These are phyloP conservation scores for Delichon dasypus DNA, from an alignment of 2,797 vertebrate genomes.

Conservation along the genomic window DNA sequence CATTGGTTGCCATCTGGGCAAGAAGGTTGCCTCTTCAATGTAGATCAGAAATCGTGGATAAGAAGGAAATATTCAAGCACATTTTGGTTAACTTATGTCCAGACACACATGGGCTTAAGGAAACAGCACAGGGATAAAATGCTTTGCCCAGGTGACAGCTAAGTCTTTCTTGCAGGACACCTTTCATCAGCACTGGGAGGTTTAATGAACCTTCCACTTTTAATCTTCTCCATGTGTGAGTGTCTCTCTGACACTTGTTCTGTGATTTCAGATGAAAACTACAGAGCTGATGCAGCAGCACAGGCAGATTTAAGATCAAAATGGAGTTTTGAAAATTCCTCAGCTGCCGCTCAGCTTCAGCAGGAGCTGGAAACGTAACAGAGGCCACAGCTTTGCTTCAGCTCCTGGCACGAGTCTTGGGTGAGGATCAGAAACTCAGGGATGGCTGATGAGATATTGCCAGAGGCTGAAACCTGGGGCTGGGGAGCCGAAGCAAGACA, in stretches of 20 bases:
- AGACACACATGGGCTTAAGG: accelerated
- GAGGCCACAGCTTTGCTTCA: not conserved
- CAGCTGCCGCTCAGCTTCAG: not conserved
- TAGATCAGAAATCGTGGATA: not conserved
- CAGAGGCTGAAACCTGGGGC: not conserved
- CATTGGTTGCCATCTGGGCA: conserved; percentile 10
- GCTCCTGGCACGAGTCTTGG: not conserved
- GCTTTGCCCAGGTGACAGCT: not conserved
- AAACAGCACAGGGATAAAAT: not conserved
- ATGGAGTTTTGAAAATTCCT: not conserved
- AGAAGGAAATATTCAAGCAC: not conserved
- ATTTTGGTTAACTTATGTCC: not conserved
- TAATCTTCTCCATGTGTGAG: accelerated
- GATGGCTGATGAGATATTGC: not conserved
- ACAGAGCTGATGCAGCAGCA: accelerated
- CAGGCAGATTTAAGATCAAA: not conserved
- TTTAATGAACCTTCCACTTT: not conserved
- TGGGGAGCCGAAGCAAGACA: not conserved
- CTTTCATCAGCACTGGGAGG: not conserved
- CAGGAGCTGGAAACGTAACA: not conserved
- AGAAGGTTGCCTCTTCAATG: not conserved
- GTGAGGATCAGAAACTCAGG: not conserved
- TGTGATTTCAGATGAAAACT: not conserved
- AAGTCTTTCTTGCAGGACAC: not conserved
- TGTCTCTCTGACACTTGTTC: not conserved